Percentiles rank a stretch among this genome's conserved stretches.
These are phyloP conservation scores for Semicossyphus pulcher DNA, from an alignment of 2,113 vertebrate genomes.

Conservation along the genomic window DNA sequence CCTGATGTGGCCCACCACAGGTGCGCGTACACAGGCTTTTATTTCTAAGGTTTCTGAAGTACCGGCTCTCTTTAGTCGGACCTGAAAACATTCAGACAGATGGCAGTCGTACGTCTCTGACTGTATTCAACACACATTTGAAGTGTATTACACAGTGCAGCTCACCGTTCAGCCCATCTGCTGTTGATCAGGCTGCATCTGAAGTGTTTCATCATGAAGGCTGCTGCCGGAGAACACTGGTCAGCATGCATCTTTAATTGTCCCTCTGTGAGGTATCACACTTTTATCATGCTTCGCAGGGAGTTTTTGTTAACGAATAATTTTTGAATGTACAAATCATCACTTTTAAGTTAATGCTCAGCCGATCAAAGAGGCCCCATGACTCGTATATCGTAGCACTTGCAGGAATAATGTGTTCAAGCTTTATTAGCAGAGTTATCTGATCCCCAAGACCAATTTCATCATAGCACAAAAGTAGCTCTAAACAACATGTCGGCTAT, in stretches of 20 bases:
- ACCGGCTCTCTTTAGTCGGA: constrained; percentile 14
- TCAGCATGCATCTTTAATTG: constrained; percentile 5
- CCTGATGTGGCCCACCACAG: constrained; percentile 29
- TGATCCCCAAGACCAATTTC: too few species aligned
- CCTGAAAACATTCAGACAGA: constrained; percentile 49
- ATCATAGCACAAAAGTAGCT: too few species aligned
- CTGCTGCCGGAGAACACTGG: not conserved
- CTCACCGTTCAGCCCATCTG: constrained; percentile 45
- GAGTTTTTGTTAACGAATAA: not conserved
- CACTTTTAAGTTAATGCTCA: not conserved
- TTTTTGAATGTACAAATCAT: not conserved
- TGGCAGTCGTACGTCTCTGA: constrained; percentile 39
- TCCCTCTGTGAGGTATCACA: not conserved
- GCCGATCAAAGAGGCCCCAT: not conserved
- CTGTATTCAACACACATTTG: constrained; percentile 11
- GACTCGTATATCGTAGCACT: not conserved
- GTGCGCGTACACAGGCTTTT: constrained; percentile 33
- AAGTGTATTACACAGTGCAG: constrained; percentile 2
- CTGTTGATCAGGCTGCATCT: constrained; percentile 21
- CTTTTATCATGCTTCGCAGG: constrained; percentile 6
- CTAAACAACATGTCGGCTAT: not conserved
- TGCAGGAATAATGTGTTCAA: not conserved
- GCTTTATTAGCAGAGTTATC: too few species aligned
- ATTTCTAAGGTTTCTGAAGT: constrained; percentile 32
- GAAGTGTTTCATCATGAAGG: not conserved